These are phyloP conservation scores for Drosophila cyrtoloma DNA, from an alignment of 2,888 invertebrate genomes.

Conservation along the genomic window DNA sequence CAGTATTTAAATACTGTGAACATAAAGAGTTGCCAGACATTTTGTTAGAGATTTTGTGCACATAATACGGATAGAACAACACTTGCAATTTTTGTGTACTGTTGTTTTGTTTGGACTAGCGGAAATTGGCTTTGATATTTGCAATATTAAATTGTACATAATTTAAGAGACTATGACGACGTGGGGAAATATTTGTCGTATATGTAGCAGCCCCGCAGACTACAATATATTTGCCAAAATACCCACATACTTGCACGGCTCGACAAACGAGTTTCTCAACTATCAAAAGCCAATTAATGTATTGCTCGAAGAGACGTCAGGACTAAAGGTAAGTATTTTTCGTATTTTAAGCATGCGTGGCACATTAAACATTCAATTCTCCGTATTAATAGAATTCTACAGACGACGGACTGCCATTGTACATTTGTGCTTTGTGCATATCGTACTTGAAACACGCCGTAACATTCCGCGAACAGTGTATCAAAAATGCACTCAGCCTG, in stretches of 20 bases:
- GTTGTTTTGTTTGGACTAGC: conserved; percentile 38
- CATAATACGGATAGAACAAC: conserved; percentile 24
- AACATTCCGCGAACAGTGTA: conserved; percentile 84
- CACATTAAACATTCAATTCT: not conserved
- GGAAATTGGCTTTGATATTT: conserved; percentile 14
- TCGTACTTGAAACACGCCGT: conserved; percentile 85
- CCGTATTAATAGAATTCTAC: conserved; percentile 68
- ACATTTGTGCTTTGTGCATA: conserved; percentile 84
- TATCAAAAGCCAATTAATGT: conserved; percentile 83
- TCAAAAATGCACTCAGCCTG: conserved; percentile 81
- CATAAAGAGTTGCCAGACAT: conserved; percentile 11
- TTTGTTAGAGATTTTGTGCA: not conserved
- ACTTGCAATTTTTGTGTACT: conserved; percentile 44
- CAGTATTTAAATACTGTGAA: conserved; percentile 14
- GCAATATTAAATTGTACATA: not conserved
- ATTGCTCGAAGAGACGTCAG: conserved; percentile 84
- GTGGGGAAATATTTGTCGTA: conserved; percentile 84
- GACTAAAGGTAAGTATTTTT: conserved; percentile 76
- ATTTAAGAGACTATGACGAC: conserved; percentile 57
- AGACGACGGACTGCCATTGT: conserved; percentile 83
- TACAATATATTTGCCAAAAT: conserved; percentile 84
- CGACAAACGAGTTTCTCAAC: conserved; percentile 82
- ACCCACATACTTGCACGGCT: conserved; percentile 84
- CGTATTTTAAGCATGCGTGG: too few species aligned
- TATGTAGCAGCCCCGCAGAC: conserved; percentile 84